Evolutionary conservation across 1,140 invertebrate species (phyloP), one percentile per base, ranked within the genome.

Genomic region (Homalodisca vitripennis): DNA sequence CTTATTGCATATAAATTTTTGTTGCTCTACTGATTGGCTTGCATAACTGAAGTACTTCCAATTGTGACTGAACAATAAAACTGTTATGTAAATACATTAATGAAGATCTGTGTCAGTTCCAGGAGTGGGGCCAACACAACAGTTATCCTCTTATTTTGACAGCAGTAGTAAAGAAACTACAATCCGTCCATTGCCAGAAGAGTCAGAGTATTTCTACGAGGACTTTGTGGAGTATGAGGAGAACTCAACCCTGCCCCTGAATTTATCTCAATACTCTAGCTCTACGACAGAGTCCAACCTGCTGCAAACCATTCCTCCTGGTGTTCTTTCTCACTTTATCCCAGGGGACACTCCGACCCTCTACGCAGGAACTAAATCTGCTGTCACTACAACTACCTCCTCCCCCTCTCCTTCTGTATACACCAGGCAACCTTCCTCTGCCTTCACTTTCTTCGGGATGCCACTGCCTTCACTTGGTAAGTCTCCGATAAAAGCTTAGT

Each of bases 371-470:
- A n/a, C n/a, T n/a, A n/a, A n/a, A n/a, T n/a, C n/a, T n/a, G n/a
- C n/a, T n/a, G n/a, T n/a, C n/a, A n/a, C n/a, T n/a, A 70, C 68
- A 1, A 46, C 63, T 17, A 60, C 1, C 14, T 55, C 24, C 20
- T 71, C 31, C 26, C 67, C 32, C 81, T 83, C 68, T 13, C 68
- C 60, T 12, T 6, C 57, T n/a, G 47, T 41, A 20, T 20, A 26
- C 22, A 41, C 41, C 20, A 62, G 69, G 78, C 78, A 77, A 0
- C 79, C 78, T 3, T 82, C 82, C 26, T 84, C 80, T 57, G 84
- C 84, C 0, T 92, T 92, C 74, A 92, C 91, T 17, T 92, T 94
- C 73, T 94, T 94, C 74, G 92, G 92, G 0, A 85, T 93, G 72
- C 91, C 92, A 0, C 73, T 94, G 64, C 90, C 91, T 2, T 84